phyloP scores from a whole-genome alignment of 2,797 vertebrate genomes.

The Liparis tanakae region DNA sequence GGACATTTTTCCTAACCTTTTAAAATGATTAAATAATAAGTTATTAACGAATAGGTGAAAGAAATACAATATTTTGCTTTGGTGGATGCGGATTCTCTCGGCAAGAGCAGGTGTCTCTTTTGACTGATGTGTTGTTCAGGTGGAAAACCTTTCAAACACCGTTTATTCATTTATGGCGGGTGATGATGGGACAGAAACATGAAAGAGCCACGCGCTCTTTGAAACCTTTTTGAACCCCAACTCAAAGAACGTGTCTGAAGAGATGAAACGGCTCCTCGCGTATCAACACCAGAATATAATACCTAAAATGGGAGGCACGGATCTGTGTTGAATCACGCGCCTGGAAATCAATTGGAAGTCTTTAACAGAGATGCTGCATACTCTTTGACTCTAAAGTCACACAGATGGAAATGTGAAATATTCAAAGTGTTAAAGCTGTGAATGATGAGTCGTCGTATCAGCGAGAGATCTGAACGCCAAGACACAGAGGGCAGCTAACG shows the following conservation, averaged over 20 bases:
- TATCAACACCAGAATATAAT: background rate
- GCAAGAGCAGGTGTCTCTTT: slow-evolving; percentile 20
- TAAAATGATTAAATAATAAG: background rate
- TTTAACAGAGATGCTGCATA: background rate
- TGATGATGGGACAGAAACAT: slow-evolving; percentile 36
- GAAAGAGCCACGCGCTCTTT: slow-evolving; percentile 54
- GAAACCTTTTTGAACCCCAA: slow-evolving; percentile 59
- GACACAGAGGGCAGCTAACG: slow-evolving; percentile 6
- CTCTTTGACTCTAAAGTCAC: background rate
- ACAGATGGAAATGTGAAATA: background rate
- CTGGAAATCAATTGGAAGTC: slow-evolving; percentile 3
- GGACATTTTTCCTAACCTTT: background rate
- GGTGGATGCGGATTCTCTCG: background rate
- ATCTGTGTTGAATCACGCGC: background rate
- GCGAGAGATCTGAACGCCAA: background rate
- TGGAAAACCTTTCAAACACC: slow-evolving; percentile 26
- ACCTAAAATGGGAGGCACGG: slow-evolving; percentile 25
- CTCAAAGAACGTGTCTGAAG: slow-evolving; percentile 51
- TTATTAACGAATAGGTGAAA: background rate
- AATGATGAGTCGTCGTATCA: slow-evolving; percentile 14
- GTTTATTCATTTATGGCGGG: slow-evolving; percentile 35
- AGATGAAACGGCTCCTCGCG: slow-evolving; percentile 44
- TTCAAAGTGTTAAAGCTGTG: background rate
- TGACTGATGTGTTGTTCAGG: slow-evolving; percentile 13
- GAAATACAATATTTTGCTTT: background rate